Evolutionary conservation across 2,888 invertebrate species (phyloP), one percentile per base, ranked within the genome.

Genomic region (Drosophila formosana): DNA sequence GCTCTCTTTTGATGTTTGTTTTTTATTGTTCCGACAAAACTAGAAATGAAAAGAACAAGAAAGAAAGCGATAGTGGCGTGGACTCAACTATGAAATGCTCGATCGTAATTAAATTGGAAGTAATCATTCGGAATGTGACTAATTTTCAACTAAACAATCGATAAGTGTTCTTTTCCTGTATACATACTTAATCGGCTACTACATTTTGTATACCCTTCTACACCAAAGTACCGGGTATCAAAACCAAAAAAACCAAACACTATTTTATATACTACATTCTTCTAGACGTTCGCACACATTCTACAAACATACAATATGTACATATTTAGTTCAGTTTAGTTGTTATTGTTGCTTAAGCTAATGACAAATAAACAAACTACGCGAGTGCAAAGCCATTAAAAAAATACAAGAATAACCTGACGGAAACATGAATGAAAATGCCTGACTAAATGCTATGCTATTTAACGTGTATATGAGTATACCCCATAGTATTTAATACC

Each of bases 351-450:
- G 13, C 45, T 23, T 30, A 55, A 34, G 30, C 46, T 53, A 18
- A 57, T 43, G 50, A 34, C 26, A 51, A 75, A 74, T 61, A 62
- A 76, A 76, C 72, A 75, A 78, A 57, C 13, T 43, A 26, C 47
- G n/a, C 56, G 68, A 73, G 78, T 75, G 67, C 75, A 67, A 77
- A 75, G 34, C 34, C 56, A 72, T 75, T 56, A 77, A 61, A 68
- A 68, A 18, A 41, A 57, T 28, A 47, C 9, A 55, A 55, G 13
- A 43, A 51, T 37, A 55, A 45, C 25, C 46, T 46, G 46, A 57
- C n/a, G 6, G 26, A 63, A 77, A 73, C 18, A 50, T 75, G 78
- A 78, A 75, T 77, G 75, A 73, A 75, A 66, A 52, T 50, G 43
- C 18, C 23, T 30, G 58, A 25, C 43, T 56, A 46, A 45, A 45